Evolutionary conservation across 2,797 vertebrate genomes (phyloP).

Genomic region (Myotis myotis): DNA sequence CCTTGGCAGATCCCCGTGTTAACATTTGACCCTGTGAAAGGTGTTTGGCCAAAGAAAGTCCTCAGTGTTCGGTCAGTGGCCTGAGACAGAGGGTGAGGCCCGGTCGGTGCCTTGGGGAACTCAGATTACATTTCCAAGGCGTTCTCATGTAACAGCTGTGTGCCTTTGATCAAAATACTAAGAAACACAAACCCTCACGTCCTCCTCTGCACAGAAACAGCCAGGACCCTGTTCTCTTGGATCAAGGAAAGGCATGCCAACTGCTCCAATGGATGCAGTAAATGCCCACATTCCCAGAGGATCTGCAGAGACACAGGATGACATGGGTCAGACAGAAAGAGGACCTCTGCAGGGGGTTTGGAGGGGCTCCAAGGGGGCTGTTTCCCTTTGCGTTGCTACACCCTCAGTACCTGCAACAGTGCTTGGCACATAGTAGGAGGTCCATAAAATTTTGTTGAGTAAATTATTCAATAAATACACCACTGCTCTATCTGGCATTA

Average conservation of each 20-base stretch:
- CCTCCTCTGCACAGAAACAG: conserved; percentile 27
- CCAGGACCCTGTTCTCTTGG: not conserved
- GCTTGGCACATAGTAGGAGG: not conserved
- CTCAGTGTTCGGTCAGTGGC: not conserved
- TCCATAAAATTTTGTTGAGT: not conserved
- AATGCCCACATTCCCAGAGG: not conserved
- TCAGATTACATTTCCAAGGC: conserved; percentile 49
- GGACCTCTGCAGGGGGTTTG: not conserved
- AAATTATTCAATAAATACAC: not conserved
- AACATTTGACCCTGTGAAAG: not conserved
- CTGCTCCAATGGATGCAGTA: not conserved
- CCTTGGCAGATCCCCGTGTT: not conserved
- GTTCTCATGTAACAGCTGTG: conserved; percentile 51
- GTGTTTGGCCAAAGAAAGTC: conserved; percentile 5
- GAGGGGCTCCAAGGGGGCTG: no score
- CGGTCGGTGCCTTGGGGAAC: not conserved
- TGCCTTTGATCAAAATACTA: conserved; percentile 63
- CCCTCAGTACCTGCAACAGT: not conserved
- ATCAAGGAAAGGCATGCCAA: not conserved
- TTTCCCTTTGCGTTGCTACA: not conserved
- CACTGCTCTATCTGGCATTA: not conserved
- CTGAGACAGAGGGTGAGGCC: conserved; percentile 55
- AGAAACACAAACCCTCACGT: conserved; percentile 62
- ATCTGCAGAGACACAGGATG: not conserved
- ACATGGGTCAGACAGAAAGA: not conserved